Conservation (phyloP, 2,888 invertebrate species). For the Nomada flava region DNA sequence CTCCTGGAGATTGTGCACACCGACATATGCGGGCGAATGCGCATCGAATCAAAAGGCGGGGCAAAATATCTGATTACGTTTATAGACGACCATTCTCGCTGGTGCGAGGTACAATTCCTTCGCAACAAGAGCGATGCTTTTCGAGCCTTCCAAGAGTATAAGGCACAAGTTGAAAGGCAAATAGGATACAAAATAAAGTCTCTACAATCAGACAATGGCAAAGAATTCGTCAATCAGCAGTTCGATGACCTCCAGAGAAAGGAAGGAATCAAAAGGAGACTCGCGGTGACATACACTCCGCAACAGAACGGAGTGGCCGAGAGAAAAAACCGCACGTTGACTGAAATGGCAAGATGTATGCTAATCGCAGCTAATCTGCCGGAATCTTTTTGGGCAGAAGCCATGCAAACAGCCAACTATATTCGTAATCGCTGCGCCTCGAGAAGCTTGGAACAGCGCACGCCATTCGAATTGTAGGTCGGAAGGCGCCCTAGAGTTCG, state of each 20-base stretch:
- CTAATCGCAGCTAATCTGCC: not conserved
- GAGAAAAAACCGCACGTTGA: not conserved
- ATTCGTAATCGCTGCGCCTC: not conserved
- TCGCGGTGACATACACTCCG: not conserved
- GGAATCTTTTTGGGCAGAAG: not conserved
- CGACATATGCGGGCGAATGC: not conserved
- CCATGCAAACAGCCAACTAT: not conserved
- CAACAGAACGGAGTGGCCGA: constrained; percentile 14
- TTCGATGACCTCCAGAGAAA: constrained; percentile 10
- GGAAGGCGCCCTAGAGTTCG: not conserved
- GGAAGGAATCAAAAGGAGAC: constrained; percentile 5
- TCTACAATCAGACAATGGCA: constrained; percentile 18
- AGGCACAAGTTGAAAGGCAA: constrained; percentile 3
- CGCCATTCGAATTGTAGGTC: constrained; percentile 14
- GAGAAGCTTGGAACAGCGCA: not conserved
- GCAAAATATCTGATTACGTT: constrained; percentile 25
- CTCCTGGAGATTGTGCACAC: constrained; percentile 1
- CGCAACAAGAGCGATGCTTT: not conserved
- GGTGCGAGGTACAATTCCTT: constrained; percentile 13
- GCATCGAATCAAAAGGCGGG: not conserved
- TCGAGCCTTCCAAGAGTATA: constrained; percentile 7
- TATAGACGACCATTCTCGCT: constrained; percentile 5
- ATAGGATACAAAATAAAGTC: constrained; percentile 7
- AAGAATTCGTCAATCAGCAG: constrained; percentile 1
- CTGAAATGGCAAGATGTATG: constrained; percentile 1